Conservation (phyloP, 2,888 invertebrate genomes). For the Didymodactylos carnosus region DNA sequence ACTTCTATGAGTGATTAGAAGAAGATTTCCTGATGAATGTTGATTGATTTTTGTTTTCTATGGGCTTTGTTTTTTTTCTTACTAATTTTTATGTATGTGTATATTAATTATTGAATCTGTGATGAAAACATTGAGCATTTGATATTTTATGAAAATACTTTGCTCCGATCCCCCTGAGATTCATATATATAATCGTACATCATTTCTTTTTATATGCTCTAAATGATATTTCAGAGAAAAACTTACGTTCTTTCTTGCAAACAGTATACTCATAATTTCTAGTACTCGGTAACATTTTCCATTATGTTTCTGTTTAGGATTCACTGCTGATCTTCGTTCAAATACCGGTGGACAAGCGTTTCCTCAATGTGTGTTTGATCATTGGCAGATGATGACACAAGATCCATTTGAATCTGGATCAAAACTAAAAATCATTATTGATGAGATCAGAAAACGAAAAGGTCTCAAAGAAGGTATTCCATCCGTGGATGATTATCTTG, state of each 20-base stretch:
- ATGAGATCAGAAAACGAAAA: slow-evolving; percentile 16
- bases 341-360: slow-evolving; percentile 18
- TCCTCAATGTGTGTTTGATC: slow-evolving; percentile 19
- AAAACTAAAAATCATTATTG: slow-evolving; percentile 12
- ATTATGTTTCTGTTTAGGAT: slow-evolving; percentile 15
- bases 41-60: no score
- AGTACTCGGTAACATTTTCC: background rate
- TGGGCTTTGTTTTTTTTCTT: no score
- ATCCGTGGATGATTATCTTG: slow-evolving; percentile 15
- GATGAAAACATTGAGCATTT: no score
- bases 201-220: background rate
- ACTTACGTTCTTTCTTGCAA: no score
- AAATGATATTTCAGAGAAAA: background rate
- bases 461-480: slow-evolving; percentile 15
- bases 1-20: no score
- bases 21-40: no score
- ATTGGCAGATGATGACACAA: slow-evolving; percentile 18
- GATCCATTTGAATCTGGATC: slow-evolving; percentile 15
- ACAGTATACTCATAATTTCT: no score
- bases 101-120: no score
- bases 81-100: no score
- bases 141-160: no score
- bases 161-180: no score
- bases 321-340: slow-evolving; percentile 17
- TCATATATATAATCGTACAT: background rate